These are phyloP conservation scores for Drosophila mercatorum DNA, from an alignment of 2,888 invertebrate species.

Conservation along the genomic window DNA sequence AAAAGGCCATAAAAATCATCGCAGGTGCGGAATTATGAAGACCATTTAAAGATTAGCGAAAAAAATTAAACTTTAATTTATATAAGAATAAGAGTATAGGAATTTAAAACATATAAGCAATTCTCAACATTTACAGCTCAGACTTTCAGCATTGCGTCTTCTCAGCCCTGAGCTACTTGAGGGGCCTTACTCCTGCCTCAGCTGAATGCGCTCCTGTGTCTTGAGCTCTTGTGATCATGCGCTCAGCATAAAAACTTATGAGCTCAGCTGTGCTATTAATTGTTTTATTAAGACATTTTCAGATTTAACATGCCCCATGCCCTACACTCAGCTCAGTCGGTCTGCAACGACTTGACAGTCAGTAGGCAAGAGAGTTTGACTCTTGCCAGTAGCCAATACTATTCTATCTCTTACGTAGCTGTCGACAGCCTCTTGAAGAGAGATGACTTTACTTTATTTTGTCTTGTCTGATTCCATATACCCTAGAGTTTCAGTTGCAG, in stretches of 20 bases:
- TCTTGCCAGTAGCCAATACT: too few relatives aligned
- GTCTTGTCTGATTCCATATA: not conserved
- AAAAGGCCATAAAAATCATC: slow-evolving; percentile 15
- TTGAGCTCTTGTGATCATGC: slow-evolving; percentile 51
- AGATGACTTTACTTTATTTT: not conserved
- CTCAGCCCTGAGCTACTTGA: not conserved
- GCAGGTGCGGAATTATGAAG: slow-evolving; percentile 56
- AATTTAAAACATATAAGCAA: not conserved
- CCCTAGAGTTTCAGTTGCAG: slow-evolving; percentile 18
- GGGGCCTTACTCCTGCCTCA: slow-evolving; percentile 2
- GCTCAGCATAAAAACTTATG: slow-evolving; percentile 66
- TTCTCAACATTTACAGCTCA: accelerated
- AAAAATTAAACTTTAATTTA: not conserved
- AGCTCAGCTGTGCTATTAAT: slow-evolving; percentile 80
- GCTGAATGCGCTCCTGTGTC: slow-evolving; percentile 59
- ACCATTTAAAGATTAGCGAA: not conserved
- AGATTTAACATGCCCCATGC: slow-evolving; percentile 75
- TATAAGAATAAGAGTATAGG: not conserved
- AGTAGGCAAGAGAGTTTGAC: not conserved
- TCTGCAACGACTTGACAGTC: not conserved
- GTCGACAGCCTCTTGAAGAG: not conserved
- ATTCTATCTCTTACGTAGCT: not conserved
- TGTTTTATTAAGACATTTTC: slow-evolving; percentile 79
- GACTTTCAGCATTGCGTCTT: not conserved
- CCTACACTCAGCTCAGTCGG: slow-evolving; percentile 31